Evolutionary conservation across 2,797 vertebrate species (phyloP).

Genomic region (Danio choprae): DNA sequence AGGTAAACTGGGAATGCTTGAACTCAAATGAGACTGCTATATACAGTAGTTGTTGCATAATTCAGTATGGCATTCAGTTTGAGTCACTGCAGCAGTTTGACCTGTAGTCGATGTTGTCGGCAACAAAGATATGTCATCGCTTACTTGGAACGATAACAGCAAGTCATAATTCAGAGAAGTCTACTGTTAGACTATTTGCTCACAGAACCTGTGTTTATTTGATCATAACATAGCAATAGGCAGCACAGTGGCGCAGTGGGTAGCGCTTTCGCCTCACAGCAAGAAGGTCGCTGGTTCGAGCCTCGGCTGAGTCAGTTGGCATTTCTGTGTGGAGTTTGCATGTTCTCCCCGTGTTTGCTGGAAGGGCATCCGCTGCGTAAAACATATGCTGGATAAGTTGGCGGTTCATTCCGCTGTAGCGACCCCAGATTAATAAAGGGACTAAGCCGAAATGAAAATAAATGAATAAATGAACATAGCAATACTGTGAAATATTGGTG

Average conservation of each 20-base stretch:
- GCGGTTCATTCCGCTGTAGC: no score
- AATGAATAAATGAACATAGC: no score
- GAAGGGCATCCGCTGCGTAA: no score
- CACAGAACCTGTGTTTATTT: not conserved
- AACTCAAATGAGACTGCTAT: not conserved
- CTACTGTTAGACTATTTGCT: not conserved
- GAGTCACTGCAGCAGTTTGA: not conserved
- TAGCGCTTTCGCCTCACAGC: no score
- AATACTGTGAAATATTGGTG: not conserved
- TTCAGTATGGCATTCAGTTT: not conserved
- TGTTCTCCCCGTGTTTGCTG: no score
- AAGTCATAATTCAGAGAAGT: not conserved
- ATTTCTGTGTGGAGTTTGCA: no score
- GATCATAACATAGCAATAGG: not conserved
- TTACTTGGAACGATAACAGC: slow-evolving; percentile 12
- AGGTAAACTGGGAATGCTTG: not conserved
- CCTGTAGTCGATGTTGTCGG: not conserved
- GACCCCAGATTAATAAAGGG: no score
- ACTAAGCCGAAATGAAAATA: no score
- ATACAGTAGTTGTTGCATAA: not conserved
- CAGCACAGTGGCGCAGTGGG: no score
- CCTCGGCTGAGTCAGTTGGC: no score
- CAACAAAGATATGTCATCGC: slow-evolving; percentile 1
- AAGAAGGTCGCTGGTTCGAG: no score
- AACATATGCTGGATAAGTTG: no score